These are phyloP conservation scores for Nyleta sp. DNA, from an alignment of 2,888 invertebrate species.

Conservation along the genomic window DNA sequence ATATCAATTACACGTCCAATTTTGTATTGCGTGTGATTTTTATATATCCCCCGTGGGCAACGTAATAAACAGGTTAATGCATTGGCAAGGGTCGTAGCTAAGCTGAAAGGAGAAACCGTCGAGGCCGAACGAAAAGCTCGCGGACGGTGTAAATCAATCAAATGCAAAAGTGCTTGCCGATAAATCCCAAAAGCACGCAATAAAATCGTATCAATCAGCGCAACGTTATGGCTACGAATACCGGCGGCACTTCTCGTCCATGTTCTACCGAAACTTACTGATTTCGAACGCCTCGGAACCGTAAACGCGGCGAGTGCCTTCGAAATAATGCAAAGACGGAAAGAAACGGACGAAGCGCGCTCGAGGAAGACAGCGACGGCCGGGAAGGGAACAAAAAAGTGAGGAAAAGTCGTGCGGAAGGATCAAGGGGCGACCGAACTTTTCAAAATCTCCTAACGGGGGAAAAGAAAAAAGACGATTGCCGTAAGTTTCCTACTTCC, in stretches of 20 bases:
- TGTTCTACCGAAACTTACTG: constrained; percentile 67
- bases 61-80: too few relatives aligned
- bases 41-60: too few relatives aligned
- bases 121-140: too few relatives aligned
- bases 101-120: too few relatives aligned
- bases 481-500: constrained; percentile 66
- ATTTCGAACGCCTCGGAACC: constrained; percentile 33
- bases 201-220: constrained; percentile 78
- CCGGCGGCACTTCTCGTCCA: constrained; percentile 66
- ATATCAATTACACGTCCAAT: too few relatives aligned
- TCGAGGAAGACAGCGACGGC: constrained; percentile 32
- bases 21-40: too few relatives aligned
- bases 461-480: constrained; percentile 54
- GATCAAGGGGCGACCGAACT: constrained; percentile 66
- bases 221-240: constrained; percentile 55
- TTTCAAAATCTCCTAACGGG: constrained; percentile 66
- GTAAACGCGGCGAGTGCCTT: constrained; percentile 47
- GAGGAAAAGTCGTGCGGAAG: constrained; percentile 44
- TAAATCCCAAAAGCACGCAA: constrained; percentile 70
- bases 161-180: constrained; percentile 69
- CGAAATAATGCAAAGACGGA: constrained; percentile 34
- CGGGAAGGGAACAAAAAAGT: constrained; percentile 32
- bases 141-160: constrained; percentile 73
- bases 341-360: constrained; percentile 6
- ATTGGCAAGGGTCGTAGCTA: too few relatives aligned